Conservation (phyloP, 2,797 vertebrate genomes). For the Rhinichthys osculus region DNA sequence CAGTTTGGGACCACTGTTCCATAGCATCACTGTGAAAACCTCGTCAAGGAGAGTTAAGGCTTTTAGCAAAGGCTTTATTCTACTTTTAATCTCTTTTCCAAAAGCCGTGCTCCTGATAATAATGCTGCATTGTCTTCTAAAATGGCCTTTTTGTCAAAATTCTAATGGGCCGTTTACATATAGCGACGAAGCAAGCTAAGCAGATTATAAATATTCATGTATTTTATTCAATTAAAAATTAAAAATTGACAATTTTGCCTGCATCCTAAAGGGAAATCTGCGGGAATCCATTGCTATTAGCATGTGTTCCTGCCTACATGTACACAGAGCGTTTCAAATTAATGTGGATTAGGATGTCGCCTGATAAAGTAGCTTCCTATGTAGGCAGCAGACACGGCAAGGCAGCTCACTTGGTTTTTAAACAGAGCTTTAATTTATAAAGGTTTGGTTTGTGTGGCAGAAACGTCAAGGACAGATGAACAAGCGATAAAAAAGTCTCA, state of each 20-base stretch:
- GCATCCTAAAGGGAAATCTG: not conserved
- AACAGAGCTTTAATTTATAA: not conserved
- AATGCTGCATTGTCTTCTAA: not conserved
- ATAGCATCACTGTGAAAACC: not conserved
- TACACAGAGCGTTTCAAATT: not conserved
- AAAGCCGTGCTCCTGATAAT: not conserved
- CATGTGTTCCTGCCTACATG: not conserved
- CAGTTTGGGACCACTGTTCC: too few species aligned
- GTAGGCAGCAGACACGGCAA: not conserved
- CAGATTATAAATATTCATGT: constrained; percentile 1
- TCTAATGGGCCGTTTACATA: not conserved
- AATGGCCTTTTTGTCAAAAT: not conserved
- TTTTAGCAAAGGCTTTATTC: not conserved
- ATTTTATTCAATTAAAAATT: constrained; percentile 1
- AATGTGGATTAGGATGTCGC: not conserved
- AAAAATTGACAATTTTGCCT: not conserved
- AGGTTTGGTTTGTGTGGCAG: not conserved
- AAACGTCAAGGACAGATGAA: constrained; percentile 1
- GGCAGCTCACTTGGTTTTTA: not conserved
- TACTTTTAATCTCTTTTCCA: not conserved
- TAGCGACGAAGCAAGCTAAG: not conserved
- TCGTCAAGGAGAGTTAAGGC: not conserved
- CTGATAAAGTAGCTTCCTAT: constrained; percentile 2
- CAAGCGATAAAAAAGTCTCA: not conserved
- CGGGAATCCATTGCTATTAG: not conserved